Base-by-base conservation (phyloP, 2,888 invertebrate species). In the Caenorhabditis uteleia region DNA sequence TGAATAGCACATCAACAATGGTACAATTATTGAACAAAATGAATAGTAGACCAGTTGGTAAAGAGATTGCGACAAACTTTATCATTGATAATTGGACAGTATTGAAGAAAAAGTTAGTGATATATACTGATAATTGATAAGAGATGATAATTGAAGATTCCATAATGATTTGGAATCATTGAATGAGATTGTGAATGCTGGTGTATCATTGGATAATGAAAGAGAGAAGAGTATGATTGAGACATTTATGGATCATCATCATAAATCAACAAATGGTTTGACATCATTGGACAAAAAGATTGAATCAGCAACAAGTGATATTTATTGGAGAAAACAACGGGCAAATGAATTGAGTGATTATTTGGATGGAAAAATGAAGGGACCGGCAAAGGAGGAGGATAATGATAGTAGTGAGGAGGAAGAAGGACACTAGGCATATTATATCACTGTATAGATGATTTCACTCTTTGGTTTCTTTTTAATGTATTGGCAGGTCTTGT, bases 81-180 rank as follows among this genome's bases (percentile, higher is more conserved):
- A 55, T 73, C 29, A 55, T 70, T 3, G 73, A 73, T 36, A 73
- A 70, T 42, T 73, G 73, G 73, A 51, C 51, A 6, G 39, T 55
- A 7, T 31, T 58, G 45, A 66, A 66, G 21, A 59, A 51, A 45
- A 58, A 44, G 31, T 61, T 44, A n/a, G n/a, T n/a, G n/a, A n/a
- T n/a, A n/a, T n/a, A n/a, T n/a, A n/a, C n/a, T n/a, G n/a, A n/a
- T n/a, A n/a, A n/a, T n/a, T n/a, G n/a, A n/a, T n/a, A n/a, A n/a
- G n/a, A n/a, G n/a, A n/a, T n/a, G n/a, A n/a, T n/a, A n/a, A n/a
- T n/a, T 44, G 23, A 25, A 44, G 44, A 38, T 50, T 66, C 48
- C 49, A 56, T 16, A 33, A 50, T 27, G 59, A 66, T 25, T 51
- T 50, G 27, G 55, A 59, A 20, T 33, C 50, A 21, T 33, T 66